These are phyloP conservation scores for Hydrochoerus hydrochaeris DNA, from an alignment of 2,113 vertebrate species.

Conservation along the genomic window DNA sequence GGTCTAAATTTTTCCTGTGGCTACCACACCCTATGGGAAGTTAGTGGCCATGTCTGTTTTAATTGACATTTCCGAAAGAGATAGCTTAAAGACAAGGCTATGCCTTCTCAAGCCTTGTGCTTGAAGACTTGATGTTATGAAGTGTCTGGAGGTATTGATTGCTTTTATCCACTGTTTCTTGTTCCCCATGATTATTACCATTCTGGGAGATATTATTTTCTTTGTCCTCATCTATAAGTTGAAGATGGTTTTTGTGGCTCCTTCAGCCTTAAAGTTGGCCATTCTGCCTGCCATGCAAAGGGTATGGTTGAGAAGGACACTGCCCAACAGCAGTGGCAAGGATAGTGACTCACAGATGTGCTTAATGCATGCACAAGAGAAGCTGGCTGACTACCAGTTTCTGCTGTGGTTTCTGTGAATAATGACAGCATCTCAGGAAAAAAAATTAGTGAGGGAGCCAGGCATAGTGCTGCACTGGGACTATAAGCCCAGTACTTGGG, in stretches of 20 bases:
- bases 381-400: neutral
- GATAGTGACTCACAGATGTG: neutral
- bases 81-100: neutral
- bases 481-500: neutral
- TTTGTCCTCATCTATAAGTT: neutral
- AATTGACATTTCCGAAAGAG: neutral
- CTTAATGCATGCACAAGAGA: fast-evolving
- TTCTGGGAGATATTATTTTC: neutral
- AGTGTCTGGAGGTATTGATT: neutral
- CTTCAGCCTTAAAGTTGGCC: neutral
- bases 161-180: neutral
- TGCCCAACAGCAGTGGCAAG: neutral
- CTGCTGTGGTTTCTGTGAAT: neutral
- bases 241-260: neutral
- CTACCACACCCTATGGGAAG: neutral
- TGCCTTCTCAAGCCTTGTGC: neutral
- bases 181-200: neutral
- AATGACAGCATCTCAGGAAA: too few species aligned
- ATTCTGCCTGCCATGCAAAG: neutral
- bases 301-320: neutral
- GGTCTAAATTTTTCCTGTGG: neutral
- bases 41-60: neutral
- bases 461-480: neutral
- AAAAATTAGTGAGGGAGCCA: too few species aligned
- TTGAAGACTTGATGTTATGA: neutral